Evolutionary conservation across 2,888 invertebrate genomes (phyloP).

Genomic region (Ormyrus rosae): DNA sequence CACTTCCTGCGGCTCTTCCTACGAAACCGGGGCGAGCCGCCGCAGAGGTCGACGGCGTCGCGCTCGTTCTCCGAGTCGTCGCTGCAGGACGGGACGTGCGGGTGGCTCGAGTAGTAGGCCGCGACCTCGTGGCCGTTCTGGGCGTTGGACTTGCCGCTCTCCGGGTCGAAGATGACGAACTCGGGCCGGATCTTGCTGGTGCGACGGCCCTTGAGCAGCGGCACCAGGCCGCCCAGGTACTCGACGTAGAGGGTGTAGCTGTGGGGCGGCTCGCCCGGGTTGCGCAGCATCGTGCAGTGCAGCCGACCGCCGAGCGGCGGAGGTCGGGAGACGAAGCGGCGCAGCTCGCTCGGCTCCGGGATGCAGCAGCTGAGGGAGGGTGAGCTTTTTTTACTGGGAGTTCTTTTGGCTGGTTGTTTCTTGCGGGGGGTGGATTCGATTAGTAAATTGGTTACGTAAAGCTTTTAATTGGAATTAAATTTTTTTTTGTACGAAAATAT

Average conservation of each 20-base stretch:
- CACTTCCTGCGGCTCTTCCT: constrained; percentile 78
- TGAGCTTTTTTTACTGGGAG: too few species aligned
- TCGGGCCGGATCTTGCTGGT: constrained; percentile 98
- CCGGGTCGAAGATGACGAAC: constrained; percentile 97
- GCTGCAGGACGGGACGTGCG: constrained; percentile 69
- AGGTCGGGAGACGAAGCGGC: constrained; percentile 95
- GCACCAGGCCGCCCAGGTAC: constrained; percentile 96
- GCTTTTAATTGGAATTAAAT: too few species aligned
- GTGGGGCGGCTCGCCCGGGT: constrained; percentile 90
- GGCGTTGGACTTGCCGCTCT: constrained; percentile 78
- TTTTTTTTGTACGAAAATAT: too few species aligned
- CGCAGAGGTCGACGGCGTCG: constrained; percentile 79
- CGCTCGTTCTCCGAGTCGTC: constrained; percentile 81
- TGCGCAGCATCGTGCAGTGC: constrained; percentile 98
- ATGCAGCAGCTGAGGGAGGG: constrained; percentile 87
- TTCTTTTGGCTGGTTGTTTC: too few species aligned
- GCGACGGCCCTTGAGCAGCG: constrained; percentile 94
- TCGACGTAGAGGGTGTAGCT: constrained; percentile 95
- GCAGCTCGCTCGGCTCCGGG: constrained; percentile 90
- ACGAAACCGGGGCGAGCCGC: constrained; percentile 87
- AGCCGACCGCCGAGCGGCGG: constrained; percentile 90
- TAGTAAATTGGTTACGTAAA: too few species aligned
- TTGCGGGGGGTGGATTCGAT: too few species aligned
- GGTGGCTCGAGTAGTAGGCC: background rate
- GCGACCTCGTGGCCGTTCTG: constrained; percentile 8